These are phyloP conservation scores for Ctena decussata DNA, from an alignment of 2,888 invertebrate genomes.

Conservation along the genomic window DNA sequence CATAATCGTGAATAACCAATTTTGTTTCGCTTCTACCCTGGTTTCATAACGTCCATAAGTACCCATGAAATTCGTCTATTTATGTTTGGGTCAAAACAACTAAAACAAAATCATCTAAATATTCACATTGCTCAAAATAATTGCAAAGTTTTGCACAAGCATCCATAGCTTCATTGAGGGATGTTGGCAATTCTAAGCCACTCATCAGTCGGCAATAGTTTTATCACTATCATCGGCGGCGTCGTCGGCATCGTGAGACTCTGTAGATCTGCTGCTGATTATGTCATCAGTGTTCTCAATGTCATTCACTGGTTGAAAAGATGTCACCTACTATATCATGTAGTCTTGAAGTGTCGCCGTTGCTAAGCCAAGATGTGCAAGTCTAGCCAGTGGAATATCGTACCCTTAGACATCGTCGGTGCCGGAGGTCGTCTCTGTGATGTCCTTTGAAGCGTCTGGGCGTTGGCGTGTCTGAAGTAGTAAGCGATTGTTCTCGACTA, in stretches of 20 bases:
- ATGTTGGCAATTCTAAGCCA: not conserved
- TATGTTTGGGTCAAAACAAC: too few species aligned
- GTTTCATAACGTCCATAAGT: too few species aligned
- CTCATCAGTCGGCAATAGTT: not conserved
- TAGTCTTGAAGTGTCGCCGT: not conserved
- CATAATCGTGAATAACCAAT: too few species aligned
- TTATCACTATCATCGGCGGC: not conserved
- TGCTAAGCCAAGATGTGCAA: not conserved
- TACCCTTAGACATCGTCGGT: not conserved
- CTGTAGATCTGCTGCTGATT: not conserved
- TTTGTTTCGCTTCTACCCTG: too few species aligned
- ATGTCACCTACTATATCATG: not conserved
- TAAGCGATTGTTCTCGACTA: conserved; percentile 8
- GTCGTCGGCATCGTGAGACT: not conserved
- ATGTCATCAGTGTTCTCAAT: not conserved
- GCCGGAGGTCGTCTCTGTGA: not conserved
- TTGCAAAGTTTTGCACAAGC: not conserved
- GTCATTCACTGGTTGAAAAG: not conserved
- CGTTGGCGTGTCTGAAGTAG: conserved; percentile 33
- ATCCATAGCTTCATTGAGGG: conserved; percentile 1
- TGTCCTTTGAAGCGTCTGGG: not conserved
- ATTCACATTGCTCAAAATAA: not conserved
- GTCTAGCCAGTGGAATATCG: not conserved
- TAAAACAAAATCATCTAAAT: not conserved
- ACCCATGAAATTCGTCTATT: too few species aligned